Conservation (phyloP, 2,797 vertebrate species). For the Stomatorhinus walkeri region DNA sequence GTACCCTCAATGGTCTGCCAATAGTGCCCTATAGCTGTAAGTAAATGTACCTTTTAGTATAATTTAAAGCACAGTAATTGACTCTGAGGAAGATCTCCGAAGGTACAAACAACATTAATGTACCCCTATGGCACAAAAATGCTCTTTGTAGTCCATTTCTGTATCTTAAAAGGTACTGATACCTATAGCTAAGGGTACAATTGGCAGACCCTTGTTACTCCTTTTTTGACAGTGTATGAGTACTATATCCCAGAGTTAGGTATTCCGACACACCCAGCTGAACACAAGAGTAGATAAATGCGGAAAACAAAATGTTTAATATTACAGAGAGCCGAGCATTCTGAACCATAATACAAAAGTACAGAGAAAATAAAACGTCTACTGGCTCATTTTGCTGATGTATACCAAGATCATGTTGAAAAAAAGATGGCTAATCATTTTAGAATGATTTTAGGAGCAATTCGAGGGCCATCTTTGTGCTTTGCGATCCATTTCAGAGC, state of each 20-base stretch:
- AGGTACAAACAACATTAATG: not conserved
- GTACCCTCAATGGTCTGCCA: too few species aligned
- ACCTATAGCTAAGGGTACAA: not conserved
- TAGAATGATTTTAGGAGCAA: conserved; percentile 14
- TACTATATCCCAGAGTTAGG: not conserved
- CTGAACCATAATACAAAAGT: not conserved
- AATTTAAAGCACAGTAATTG: not conserved
- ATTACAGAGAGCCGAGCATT: not conserved
- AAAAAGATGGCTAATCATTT: conserved; percentile 14
- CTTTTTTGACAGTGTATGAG: not conserved
- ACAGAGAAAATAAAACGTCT: not conserved
- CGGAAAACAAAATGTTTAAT: not conserved
- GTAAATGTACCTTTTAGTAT: too few species aligned
- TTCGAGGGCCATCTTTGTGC: conserved; percentile 5
- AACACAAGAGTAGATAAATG: not conserved
- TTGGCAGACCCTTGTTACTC: not conserved
- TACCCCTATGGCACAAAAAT: not conserved
- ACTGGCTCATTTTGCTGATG: not conserved
- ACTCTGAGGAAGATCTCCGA: not conserved
- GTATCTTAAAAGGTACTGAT: not conserved
- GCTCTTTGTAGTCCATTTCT: too few species aligned
- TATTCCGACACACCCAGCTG: not conserved
- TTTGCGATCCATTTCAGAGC: conserved; percentile 21
- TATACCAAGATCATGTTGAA: not conserved
- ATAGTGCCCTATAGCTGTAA: too few species aligned